Conservation (phyloP, 2,797 vertebrate genomes). For the Saxicola maurus region DNA sequence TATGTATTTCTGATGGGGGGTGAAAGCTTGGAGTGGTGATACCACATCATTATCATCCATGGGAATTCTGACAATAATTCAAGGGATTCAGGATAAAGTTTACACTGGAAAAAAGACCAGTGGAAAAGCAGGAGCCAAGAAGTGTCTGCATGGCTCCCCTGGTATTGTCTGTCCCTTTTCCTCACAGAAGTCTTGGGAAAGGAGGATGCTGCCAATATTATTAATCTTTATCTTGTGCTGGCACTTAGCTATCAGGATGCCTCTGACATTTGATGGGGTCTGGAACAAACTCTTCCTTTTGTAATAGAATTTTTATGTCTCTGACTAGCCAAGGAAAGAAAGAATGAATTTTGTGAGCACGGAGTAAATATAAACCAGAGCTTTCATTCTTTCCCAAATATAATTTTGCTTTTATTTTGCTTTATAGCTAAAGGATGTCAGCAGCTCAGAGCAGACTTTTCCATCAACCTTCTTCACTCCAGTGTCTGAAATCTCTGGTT, state of each 20-base stretch:
- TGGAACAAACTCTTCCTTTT: slow-evolving; percentile 39
- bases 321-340: slow-evolving; percentile 32
- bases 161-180: slow-evolving; percentile 2
- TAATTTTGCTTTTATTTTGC: slow-evolving; percentile 21
- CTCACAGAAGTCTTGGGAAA: slow-evolving; percentile 13
- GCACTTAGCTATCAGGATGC: slow-evolving; percentile 23
- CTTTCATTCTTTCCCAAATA: slow-evolving; percentile 7
- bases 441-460: not conserved
- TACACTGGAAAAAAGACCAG: not conserved
- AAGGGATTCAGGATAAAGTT: not conserved
- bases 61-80: not conserved
- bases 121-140: not conserved
- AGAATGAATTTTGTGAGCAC: slow-evolving; percentile 3
- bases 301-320: slow-evolving; percentile 53
- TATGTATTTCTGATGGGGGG: not conserved
- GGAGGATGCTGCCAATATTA: slow-evolving; percentile 23
- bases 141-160: not conserved
- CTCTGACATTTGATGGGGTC: slow-evolving; percentile 50
- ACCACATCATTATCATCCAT: not conserved
- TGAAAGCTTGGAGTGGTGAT: not conserved
- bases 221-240: slow-evolving; percentile 56
- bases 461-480: not conserved
- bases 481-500: not conserved
- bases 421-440: slow-evolving; percentile 10
- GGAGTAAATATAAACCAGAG: slow-evolving; percentile 24